Evolutionary conservation across 2,888 invertebrate genomes (phyloP).

Genomic region (Coenonympha arcania): DNA sequence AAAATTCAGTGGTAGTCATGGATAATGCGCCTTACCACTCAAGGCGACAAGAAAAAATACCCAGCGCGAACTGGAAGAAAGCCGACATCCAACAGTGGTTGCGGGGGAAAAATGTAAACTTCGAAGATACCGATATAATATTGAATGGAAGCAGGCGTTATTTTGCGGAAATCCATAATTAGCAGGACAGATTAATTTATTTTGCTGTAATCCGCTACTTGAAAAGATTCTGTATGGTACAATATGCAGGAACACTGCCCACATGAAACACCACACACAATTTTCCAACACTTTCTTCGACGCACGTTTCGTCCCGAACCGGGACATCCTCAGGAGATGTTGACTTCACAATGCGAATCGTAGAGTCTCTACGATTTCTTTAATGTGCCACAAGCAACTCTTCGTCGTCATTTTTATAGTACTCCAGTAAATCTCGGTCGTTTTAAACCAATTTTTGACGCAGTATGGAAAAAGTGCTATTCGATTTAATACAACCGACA

Average conservation of each 20-base stretch:
- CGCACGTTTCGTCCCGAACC: too few species aligned
- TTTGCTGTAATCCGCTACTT: too few species aligned
- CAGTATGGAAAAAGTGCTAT: not conserved
- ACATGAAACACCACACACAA: too few species aligned
- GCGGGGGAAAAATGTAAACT: not conserved
- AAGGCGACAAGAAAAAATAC: not conserved
- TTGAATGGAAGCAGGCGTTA: too few species aligned
- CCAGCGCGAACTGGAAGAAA: not conserved
- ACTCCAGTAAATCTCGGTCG: not conserved
- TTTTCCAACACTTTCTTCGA: too few species aligned
- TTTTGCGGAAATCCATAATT: too few species aligned
- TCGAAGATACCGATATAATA: not conserved
- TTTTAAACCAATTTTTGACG: not conserved
- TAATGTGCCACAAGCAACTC: not conserved
- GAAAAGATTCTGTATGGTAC: too few species aligned
- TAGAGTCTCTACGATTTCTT: too few species aligned
- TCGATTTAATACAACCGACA: not conserved
- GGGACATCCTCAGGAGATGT: too few species aligned
- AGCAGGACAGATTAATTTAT: too few species aligned
- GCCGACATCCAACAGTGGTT: not conserved
- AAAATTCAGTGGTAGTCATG: not conserved
- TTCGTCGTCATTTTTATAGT: not conserved
- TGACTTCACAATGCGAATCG: too few species aligned
- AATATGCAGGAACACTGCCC: too few species aligned
- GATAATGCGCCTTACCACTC: not conserved